Evolutionary conservation across 2,113 vertebrate species (phyloP), one percentile per base, ranked within the genome.

Genomic region (Pluvialis apricaria): DNA sequence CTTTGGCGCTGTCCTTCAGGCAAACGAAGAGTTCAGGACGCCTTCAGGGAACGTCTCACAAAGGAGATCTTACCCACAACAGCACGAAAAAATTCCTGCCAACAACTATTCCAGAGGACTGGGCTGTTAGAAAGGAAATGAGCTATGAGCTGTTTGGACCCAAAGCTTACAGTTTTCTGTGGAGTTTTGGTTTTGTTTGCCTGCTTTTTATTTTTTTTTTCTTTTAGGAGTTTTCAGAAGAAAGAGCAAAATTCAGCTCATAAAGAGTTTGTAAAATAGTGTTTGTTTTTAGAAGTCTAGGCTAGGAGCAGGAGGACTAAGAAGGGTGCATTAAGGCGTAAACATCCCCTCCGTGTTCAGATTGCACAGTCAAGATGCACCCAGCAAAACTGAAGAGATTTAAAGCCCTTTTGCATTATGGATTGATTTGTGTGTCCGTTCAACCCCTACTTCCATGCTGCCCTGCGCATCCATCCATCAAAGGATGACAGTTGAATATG

Each of bases 321-420:
- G 32, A 22, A 10, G 20, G 29, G 31, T 2, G 4, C 45, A 20
- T 4, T 3, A 32, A 51, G 34, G 31, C 11, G 51, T 11, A 8
- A 65, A 17, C 11, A 11, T 3, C 10, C 20, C 10, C 42, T 15
- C 28, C 2, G 1, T 2, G 19, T 13, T 5, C 1, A 26, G 54
- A 3, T 12, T 36, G 40, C 13, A 15, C 31, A 16, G 28, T 5
- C 47, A 4, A 24, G 16, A 4, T 3, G 55, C 13, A 5, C 15
- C 32, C 15, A 55, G 65, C 49, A 47, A 28, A 82, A 16, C 32
- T 1, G 15, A 9, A 28, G 31, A 49, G 26, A 25, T 21, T 38
- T 44, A 40, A 49, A 47, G 64, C 38, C 1, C 60, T 40, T 57
- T 15, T n/a, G 4, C 47, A 5, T 34, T n/a, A 32, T 5, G 26